Base-by-base conservation (phyloP, 2,797 vertebrate species). In the Ctenopoma multispine region DNA sequence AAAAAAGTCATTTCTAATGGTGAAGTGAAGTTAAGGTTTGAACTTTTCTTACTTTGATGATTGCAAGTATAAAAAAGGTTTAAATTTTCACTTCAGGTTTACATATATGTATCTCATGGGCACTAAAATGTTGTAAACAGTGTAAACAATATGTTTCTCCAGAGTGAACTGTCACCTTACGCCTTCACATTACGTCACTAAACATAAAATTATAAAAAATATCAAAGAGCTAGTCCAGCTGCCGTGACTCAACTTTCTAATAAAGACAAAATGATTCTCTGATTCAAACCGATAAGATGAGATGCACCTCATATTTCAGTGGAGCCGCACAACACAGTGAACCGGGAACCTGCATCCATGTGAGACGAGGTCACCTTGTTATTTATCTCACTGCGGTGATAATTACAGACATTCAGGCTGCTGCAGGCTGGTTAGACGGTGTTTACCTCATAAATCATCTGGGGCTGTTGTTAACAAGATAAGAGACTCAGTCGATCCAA, bases 341-440 rank as follows among this genome's bases (percentile, higher is more conserved):
- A 49, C 73, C 60, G 27, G 59, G 49, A 60, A 23, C 48, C 53
- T 71, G 64, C 56, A n/a, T 21, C 31, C 18, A 18, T 7, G 36
- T 36, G 21, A 40, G 61, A 57, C 10, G 47, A 72, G 89, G 87
- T 87, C 83, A 86, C 80, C 82, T 88, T 87, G 67, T 78, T 29
- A 63, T 79, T 82, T 72, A 77, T 82, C 51, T 79, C 14, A 27
- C 47, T 27, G 3, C 58, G 73, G 20, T 77, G 48, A 72, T 81
- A 83, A 84, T 82, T 79, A 82, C 44, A 62, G 34, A 38, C 57
- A 14, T 6, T 21, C 72, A 7, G 53, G 74, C 60, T 53, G 53
- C 65, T 31, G 58, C 47, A 24, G 44, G 36, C 69, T 54, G 79
- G 48, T 69, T 51, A 56, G 74, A 70, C 40, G 21, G 50, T n/a